Evolutionary conservation across 2,113 vertebrate genomes (phyloP), one percentile per base, ranked within the genome.

Genomic region (Pseudorhombus dupliciocellatus): DNA sequence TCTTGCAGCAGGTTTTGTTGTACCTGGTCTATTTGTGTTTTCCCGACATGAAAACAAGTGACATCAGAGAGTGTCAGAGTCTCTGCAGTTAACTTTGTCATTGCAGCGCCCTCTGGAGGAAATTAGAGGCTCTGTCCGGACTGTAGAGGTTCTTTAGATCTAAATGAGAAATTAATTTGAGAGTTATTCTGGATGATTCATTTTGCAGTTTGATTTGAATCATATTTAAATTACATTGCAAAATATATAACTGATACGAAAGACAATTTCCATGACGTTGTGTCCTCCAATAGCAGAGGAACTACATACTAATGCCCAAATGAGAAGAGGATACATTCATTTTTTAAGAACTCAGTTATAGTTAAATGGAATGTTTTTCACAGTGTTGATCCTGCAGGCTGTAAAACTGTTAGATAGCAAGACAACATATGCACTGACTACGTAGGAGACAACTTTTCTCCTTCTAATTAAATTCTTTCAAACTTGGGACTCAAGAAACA

Each of bases 101-200:
- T 53, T 57, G 46, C 71, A 84, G 80, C 67, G 1, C 86, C 91
- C 86, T 51, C 93, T 90, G 67, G 64, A 81, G 92, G 88, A 34
- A 46, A 70, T 12, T 14, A 15, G 59, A 22, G 24, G 55, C 4
- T 24, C 22, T 1, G 67, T 70, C 66, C 42, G 25, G 54, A 60
- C 42, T 15, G 18, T 20, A 37, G 34, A 10, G 34, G 10, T 28
- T 18, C 7, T 1, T 6, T 12, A 53, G 24, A 26, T 25, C 48
- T 8, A 21, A 50, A n/a, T 14, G n/a, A 50, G 2, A 21, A 3
- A 46, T 18, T 44, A 15, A 44, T 2, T 12, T 37, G 42, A 46
- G 42, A 44, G 15, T 3, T 46, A 6, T 16, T 15, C 15, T 46
- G 42, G 18, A 46, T 12, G 11, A 37, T 37, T 37, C 34, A 37